A percentile compares a stretch with the other conserved stretches of the same genome.
These are phyloP conservation scores for Diaperis boleti DNA, from an alignment of 2,888 invertebrate species.

Conservation along the genomic window DNA sequence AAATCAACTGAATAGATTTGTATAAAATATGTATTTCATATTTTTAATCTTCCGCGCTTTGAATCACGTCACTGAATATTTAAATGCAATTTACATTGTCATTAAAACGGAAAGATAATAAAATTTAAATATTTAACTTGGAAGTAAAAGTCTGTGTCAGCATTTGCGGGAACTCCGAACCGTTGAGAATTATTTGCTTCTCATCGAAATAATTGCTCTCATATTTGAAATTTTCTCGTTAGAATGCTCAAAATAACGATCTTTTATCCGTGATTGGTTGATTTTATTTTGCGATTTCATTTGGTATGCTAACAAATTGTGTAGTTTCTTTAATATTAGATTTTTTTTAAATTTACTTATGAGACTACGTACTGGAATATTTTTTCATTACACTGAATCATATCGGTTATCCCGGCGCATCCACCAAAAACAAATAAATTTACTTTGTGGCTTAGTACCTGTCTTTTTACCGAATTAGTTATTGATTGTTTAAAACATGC, in stretches of 20 bases:
- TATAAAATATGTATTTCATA: too few relatives aligned
- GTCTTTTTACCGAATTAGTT: too few relatives aligned
- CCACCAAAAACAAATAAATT: too few relatives aligned
- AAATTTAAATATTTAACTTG: not conserved
- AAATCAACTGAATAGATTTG: too few relatives aligned
- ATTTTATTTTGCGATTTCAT: slow-evolving; percentile 28
- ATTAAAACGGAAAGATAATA: slow-evolving; percentile 1
- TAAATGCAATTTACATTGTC: not conserved
- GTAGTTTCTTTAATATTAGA: slow-evolving; percentile 13
- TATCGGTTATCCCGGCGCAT: too few relatives aligned
- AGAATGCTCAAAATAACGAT: not conserved
- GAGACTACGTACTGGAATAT: too few relatives aligned
- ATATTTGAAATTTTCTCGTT: not conserved
- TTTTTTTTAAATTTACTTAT: too few relatives aligned
- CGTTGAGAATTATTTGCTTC: slow-evolving; percentile 5
- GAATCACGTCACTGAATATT: not conserved
- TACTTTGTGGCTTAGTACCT: too few relatives aligned
- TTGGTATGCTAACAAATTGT: slow-evolving; percentile 33
- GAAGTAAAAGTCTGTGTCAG: slow-evolving; percentile 3
- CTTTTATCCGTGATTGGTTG: slow-evolving; percentile 15
- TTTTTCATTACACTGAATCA: too few relatives aligned
- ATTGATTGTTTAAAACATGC: too few relatives aligned
- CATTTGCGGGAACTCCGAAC: not conserved
- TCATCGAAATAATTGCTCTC: slow-evolving; percentile 5
- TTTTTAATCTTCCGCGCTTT: too few relatives aligned